Percentiles rank a stretch among this genome's conserved stretches.
Evolutionary conservation across 2,797 vertebrate species (phyloP).

Genomic region (Fistularia commersonii): DNA sequence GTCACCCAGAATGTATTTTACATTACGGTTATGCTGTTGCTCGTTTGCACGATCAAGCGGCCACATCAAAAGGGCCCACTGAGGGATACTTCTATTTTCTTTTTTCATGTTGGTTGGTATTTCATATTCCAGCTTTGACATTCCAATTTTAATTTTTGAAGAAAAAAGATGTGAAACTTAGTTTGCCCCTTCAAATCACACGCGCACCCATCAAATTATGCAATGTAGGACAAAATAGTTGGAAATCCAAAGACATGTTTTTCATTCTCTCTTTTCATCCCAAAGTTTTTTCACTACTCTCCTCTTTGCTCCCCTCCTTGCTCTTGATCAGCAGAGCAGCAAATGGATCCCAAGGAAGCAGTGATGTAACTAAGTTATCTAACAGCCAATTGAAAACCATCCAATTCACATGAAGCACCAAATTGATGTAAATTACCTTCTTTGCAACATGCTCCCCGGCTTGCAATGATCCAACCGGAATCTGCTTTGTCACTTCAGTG

Average conservation of each 20-base stretch:
- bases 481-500: slow-evolving; percentile 57
- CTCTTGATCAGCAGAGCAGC: slow-evolving; percentile 52
- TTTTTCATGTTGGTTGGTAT: slow-evolving; percentile 17
- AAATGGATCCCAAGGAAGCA: slow-evolving; percentile 51
- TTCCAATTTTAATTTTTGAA: slow-evolving; percentile 19
- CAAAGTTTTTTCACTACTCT: slow-evolving; percentile 4
- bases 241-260: neutral
- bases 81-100: slow-evolving; percentile 13
- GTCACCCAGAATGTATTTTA: slow-evolving; percentile 45
- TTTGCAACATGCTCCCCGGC: slow-evolving; percentile 6
- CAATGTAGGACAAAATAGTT: neutral
- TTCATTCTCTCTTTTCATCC: neutral
- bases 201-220: neutral
- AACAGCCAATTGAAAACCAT: slow-evolving; percentile 52
- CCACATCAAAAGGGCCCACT: slow-evolving; percentile 50
- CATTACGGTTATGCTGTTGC: slow-evolving; percentile 9
- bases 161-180: slow-evolving; percentile 6
- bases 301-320: slow-evolving; percentile 10
- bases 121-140: slow-evolving; percentile 30
- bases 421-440: slow-evolving; percentile 55
- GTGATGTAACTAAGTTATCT: slow-evolving; percentile 55
- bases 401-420: slow-evolving; percentile 51
- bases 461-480: slow-evolving; percentile 23
- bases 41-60: slow-evolving; percentile 52
- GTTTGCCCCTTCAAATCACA: neutral